These are phyloP conservation scores for Oscheius sp. DNA, from an alignment of 2,888 invertebrate species.

Conservation along the genomic window DNA sequence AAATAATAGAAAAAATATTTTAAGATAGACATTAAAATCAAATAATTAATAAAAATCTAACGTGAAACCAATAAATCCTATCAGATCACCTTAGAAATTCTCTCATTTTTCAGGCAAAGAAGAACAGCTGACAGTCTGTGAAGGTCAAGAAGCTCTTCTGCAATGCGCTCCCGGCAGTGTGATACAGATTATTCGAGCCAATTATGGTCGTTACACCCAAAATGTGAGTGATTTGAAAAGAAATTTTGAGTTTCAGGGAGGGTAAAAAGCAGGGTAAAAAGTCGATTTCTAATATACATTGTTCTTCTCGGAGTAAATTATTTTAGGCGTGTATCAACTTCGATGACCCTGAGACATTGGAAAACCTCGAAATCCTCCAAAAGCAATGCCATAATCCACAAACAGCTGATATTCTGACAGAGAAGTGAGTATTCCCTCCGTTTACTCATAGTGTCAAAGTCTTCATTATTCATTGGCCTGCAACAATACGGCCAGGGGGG, in stretches of 20 bases:
- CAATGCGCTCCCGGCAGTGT: constrained; percentile 47
- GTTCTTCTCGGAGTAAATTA: too few relatives aligned
- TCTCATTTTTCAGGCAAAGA: constrained; percentile 1
- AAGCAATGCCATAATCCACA: constrained; percentile 42
- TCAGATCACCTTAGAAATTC: not conserved
- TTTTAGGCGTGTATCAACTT: constrained; percentile 12
- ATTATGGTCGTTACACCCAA: constrained; percentile 49
- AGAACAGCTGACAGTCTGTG: constrained; percentile 36
- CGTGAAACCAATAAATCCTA: too few relatives aligned
- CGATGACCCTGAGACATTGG: constrained; percentile 2
- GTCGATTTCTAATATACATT: too few relatives aligned
- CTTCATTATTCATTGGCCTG: not conserved
- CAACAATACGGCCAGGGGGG: not conserved
- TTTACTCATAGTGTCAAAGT: not conserved
- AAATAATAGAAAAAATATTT: too few relatives aligned
- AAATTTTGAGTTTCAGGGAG: too few relatives aligned
- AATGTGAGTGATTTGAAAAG: constrained; percentile 22
- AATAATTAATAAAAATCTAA: not conserved
- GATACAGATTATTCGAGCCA: constrained; percentile 48
- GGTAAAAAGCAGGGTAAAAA: too few relatives aligned
- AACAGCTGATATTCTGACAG: constrained; percentile 41
- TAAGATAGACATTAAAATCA: not conserved
- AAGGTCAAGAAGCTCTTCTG: constrained; percentile 43
- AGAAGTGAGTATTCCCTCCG: constrained; percentile 39
- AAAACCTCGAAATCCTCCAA: not conserved